phyloP scores from a whole-genome alignment of 2,888 invertebrate genomes.

The Galerucella nymphaeae region DNA sequence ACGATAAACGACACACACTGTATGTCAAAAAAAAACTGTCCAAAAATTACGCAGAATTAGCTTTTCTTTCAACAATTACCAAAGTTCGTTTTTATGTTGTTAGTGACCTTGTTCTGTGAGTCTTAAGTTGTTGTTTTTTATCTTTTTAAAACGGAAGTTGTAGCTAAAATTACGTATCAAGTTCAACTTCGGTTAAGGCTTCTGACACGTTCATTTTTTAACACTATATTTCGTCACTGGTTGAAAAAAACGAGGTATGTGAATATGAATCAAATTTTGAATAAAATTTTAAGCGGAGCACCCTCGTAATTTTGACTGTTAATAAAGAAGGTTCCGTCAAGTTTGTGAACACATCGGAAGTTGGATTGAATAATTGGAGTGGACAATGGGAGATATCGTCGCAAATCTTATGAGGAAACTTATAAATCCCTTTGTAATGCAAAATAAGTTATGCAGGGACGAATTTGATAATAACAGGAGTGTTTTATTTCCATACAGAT shows the following conservation, averaged over 20 bases:
- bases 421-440: constrained; percentile 32
- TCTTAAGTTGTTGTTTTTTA: background rate
- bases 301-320: background rate
- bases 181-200: background rate
- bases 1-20: too few species aligned
- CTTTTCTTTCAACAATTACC: background rate
- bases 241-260: background rate
- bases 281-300: too few species aligned
- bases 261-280: too few species aligned
- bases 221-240: background rate
- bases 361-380: constrained; percentile 38
- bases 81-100: background rate
- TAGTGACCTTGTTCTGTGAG: background rate
- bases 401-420: constrained; percentile 33
- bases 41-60: too few species aligned
- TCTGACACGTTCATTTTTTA: background rate
- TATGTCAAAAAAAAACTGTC: too few species aligned
- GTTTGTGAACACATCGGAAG: constrained; percentile 33
- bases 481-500: too few species aligned
- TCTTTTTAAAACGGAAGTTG: constrained; percentile 4
- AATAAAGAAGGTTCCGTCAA: constrained; percentile 22
- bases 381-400: constrained; percentile 28
- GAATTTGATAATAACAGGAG: background rate
- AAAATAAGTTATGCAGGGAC: constrained; percentile 16
- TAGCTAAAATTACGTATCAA: background rate